Evolutionary conservation across 2,888 invertebrate genomes (phyloP).

Genomic region (Amitus sp.): DNA sequence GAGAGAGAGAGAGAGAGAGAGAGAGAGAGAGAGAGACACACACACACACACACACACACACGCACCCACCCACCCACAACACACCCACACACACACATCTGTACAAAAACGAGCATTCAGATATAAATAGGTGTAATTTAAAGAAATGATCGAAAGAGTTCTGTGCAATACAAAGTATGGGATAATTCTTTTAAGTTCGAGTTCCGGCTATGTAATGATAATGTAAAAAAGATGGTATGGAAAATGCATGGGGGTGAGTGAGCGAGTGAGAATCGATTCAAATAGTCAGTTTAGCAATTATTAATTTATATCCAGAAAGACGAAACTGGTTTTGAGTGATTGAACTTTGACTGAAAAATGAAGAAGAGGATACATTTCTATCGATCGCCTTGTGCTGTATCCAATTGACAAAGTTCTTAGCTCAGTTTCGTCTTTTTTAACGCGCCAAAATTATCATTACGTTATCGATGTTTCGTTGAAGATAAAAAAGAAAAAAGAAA

Average conservation of each 20-base stretch:
- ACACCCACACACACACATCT: too few relatives aligned
- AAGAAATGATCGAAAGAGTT: constrained; percentile 30
- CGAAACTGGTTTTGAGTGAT: too few relatives aligned
- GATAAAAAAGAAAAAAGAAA: constrained; percentile 4
- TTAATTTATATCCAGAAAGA: constrained; percentile 2
- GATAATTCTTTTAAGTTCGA: constrained; percentile 25
- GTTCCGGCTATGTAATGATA: constrained; percentile 22
- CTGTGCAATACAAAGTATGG: constrained; percentile 30
- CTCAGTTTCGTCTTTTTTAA: not conserved
- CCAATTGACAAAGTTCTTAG: too few relatives aligned
- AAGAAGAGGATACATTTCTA: too few relatives aligned
- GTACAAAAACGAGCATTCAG: constrained; percentile 34
- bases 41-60: too few relatives aligned
- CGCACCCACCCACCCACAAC: too few relatives aligned
- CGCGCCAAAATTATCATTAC: not conserved
- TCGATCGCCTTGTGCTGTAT: too few relatives aligned
- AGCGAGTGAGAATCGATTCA: not conserved
- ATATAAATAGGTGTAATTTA: constrained; percentile 31
- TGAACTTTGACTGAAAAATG: too few relatives aligned
- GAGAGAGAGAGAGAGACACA: too few relatives aligned
- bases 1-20: too few relatives aligned
- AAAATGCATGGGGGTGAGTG: not conserved
- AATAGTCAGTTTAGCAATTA: constrained; percentile 6
- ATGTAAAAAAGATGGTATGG: constrained; percentile 20
- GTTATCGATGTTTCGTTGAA: too few relatives aligned